Percentiles rank a stretch among this genome's conserved stretches.
Conservation (phyloP, 2,888 invertebrate genomes). For the Elmis aenea region DNA sequence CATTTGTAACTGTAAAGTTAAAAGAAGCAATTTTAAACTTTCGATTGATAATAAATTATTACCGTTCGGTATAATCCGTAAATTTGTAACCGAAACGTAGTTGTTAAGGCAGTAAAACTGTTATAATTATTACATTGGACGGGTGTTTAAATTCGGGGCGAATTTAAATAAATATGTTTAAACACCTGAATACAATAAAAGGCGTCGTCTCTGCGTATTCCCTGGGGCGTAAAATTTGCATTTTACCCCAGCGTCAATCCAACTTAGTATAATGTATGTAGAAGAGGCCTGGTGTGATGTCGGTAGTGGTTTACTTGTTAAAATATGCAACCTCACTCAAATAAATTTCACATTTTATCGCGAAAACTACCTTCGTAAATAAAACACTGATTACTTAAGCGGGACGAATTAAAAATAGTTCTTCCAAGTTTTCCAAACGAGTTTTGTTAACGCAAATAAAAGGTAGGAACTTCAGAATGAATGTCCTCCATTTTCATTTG, state of each 20-base stretch:
- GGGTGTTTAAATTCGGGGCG: not conserved
- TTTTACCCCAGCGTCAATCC: conserved; percentile 27
- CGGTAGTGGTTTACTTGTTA: conserved; percentile 25
- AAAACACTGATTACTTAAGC: conserved; percentile 7
- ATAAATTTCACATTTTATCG: conserved; percentile 12
- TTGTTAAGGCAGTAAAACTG: no score
- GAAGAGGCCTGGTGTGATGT: conserved; percentile 22
- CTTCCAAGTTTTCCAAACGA: conserved; percentile 2
- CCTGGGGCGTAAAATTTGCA: conserved; percentile 26
- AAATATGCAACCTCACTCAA: conserved; percentile 20
- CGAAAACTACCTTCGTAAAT: conserved; percentile 5
- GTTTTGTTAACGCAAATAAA: conserved; percentile 4
- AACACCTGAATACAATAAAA: conserved; percentile 29
- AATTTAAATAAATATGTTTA: conserved; percentile 22
- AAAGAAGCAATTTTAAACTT: no score
- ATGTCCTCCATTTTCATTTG: conserved; percentile 12
- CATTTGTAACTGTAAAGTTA: no score
- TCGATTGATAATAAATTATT: no score
- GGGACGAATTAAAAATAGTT: conserved; percentile 6
- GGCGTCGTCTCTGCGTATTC: conserved; percentile 15
- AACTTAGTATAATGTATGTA: conserved; percentile 28
- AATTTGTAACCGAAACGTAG: no score
- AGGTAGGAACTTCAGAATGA: conserved; percentile 5
- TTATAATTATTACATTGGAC: no score
- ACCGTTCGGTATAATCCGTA: no score